Evolutionary conservation across 2,888 invertebrate species (phyloP).

Genomic region (Neria commutata): DNA sequence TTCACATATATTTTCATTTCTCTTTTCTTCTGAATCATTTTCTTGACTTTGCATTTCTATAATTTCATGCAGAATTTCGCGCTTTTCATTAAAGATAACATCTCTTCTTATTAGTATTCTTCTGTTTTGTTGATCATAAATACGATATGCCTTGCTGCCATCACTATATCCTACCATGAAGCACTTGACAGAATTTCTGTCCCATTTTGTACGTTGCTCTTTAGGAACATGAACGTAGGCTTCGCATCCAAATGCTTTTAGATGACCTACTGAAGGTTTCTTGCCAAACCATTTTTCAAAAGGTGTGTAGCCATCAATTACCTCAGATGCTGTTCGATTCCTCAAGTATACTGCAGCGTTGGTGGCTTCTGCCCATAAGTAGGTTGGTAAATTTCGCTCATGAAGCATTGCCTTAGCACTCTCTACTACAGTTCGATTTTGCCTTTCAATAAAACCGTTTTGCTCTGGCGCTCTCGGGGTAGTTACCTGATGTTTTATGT

Average conservation of each 20-base stretch:
- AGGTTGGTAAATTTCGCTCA: constrained; percentile 5
- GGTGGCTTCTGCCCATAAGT: constrained; percentile 53
- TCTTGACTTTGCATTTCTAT: background rate
- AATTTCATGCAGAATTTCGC: background rate
- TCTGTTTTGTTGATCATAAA: constrained; percentile 10
- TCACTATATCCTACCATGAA: constrained; percentile 19
- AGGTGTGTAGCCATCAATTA: constrained; percentile 31
- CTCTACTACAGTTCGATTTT: constrained; percentile 21
- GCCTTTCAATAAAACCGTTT: constrained; percentile 17
- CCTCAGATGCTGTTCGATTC: constrained; percentile 41
- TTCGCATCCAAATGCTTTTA: constrained; percentile 24
- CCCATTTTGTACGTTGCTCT: constrained; percentile 18
- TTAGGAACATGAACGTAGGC: constrained; percentile 21
- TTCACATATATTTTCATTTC: background rate
- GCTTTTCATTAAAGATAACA: constrained; percentile 18
- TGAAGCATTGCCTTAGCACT: constrained; percentile 21
- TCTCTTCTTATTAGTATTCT: constrained; percentile 21
- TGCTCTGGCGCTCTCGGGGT: constrained; percentile 22
- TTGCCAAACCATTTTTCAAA: constrained; percentile 35
- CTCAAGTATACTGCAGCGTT: constrained; percentile 45
- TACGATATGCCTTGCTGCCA: background rate
- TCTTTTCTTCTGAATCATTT: background rate
- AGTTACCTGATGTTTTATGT: constrained; percentile 12
- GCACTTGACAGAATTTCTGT: constrained; percentile 17
- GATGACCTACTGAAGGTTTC: constrained; percentile 28